Base-by-base conservation (phyloP, 2,888 invertebrate species). In the Cistogaster globosa region DNA sequence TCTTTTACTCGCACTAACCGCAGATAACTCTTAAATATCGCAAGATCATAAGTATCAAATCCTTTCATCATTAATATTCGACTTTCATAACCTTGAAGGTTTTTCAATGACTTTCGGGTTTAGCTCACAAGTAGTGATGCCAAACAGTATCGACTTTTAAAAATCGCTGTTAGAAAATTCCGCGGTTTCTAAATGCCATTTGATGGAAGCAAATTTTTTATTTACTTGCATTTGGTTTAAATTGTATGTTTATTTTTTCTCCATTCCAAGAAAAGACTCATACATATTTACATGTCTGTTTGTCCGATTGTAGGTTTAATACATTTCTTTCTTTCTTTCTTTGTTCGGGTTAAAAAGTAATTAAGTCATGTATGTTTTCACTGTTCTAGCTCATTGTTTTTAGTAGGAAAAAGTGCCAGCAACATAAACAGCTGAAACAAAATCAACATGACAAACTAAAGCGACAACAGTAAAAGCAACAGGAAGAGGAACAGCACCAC, bases 321-420 rank as follows among this genome's bases (percentile, higher is more conserved):
- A 26, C 42, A 51, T 16, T 42, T 55, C 55, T 51, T 38, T n/a
- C 57, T 36, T 72, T 53, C 51, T 42, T 53, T 67, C 65, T 48
- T 68, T 79, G 84, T 80, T 72, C 77, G 77, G 84, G 80, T 84
- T 81, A 84, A 84, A 81, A 80, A 77, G 84, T 84, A 84, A 84
- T 84, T 81, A 81, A 80, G 80, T 76, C 68, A 80, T 84, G 72
- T 80, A 80, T 80, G 76, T 76, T 84, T 81, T 78, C 63, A 63
- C 57, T 74, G 48, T 57, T 78, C 74, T 78, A 78, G 68, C 68
- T 63, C 68, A 74, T 78, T 74, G 78, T 69, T 68, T 57, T 68
- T 48, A 32, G 57, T 58, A 67, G 58, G 58, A 58, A 67, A 60
- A 58, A 36, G 51, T 9, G 5, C 51, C 53, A 68, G 22, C 68